phyloP scores from a whole-genome alignment of 2,888 invertebrate species.

The Epinotia brunnichana region DNA sequence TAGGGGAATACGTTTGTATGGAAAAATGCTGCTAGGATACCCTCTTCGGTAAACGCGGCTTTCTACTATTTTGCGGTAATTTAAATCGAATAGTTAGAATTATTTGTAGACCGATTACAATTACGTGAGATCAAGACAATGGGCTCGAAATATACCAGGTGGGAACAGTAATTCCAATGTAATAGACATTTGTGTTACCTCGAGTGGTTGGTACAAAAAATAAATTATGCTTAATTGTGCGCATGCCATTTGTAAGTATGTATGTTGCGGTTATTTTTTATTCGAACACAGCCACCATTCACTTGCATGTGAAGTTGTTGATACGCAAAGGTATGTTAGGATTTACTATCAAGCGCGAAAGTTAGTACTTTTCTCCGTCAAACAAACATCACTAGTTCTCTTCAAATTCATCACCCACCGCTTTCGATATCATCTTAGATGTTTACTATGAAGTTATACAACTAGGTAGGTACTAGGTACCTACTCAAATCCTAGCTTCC shows the following conservation, averaged over 20 bases:
- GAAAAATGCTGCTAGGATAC: too few relatives aligned
- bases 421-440: not conserved
- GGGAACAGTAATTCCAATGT: conserved; percentile 30
- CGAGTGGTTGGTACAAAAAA: conserved; percentile 16
- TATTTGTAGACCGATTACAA: conserved; percentile 17
- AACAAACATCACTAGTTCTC: not conserved
- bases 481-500: too few relatives aligned
- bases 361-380: not conserved
- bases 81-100: conserved; percentile 21
- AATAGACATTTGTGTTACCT: conserved; percentile 25
- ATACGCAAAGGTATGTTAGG: not conserved
- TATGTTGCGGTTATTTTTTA: conserved; percentile 15
- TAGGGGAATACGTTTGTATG: too few relatives aligned
- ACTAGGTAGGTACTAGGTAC: not conserved
- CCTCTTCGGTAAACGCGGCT: not conserved
- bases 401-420: not conserved
- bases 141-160: conserved; percentile 27
- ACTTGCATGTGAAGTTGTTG: not conserved
- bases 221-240: conserved; percentile 23
- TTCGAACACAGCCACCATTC: not conserved
- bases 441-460: not conserved
- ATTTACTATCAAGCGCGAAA: not conserved
- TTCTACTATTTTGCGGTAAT: conserved; percentile 14
- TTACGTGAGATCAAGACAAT: conserved; percentile 32
- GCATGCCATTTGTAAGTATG: conserved; percentile 10